phyloP scores from a whole-genome alignment of 1,140 invertebrate genomes.

The Magallana ariakensis region DNA sequence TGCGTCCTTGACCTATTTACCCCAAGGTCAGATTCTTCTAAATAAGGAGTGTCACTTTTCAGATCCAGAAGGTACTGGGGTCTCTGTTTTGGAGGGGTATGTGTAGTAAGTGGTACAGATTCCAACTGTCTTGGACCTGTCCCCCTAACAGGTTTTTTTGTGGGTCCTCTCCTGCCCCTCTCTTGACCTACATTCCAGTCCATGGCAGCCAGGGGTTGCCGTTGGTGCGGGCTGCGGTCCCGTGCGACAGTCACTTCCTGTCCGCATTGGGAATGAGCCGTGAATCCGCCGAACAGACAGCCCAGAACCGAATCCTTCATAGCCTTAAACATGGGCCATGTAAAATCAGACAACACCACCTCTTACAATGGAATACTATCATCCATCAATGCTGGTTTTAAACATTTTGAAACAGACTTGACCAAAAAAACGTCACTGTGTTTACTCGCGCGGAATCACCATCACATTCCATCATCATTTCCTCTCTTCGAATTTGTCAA shows the following conservation, averaged over 20 bases:
- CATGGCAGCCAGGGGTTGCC: constrained; percentile 13
- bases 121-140: background rate
- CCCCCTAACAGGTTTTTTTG: background rate
- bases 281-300: constrained; percentile 39
- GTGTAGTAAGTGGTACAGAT: background rate
- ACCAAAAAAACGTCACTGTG: background rate
- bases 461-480: background rate
- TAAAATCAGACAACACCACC: background rate
- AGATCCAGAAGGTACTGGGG: background rate
- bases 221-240: constrained; percentile 33
- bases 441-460: background rate
- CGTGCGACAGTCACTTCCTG: background rate
- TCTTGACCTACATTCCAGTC: constrained; percentile 11
- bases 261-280: constrained; percentile 5
- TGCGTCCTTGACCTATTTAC: background rate
- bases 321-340: constrained; percentile 16
- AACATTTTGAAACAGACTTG: background rate
- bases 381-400: background rate
- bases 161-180: background rate
- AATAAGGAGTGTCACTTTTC: constrained; percentile 18
- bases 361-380: background rate
- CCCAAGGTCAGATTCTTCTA: background rate
- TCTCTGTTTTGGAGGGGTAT: background rate
- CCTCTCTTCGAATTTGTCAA: constrained; percentile 1
- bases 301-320: constrained; percentile 40